Percentiles rank a stretch among this genome's conserved stretches.
phyloP scores from a whole-genome alignment of 2,113 vertebrate genomes.

The Corythornis madagascariensis region DNA sequence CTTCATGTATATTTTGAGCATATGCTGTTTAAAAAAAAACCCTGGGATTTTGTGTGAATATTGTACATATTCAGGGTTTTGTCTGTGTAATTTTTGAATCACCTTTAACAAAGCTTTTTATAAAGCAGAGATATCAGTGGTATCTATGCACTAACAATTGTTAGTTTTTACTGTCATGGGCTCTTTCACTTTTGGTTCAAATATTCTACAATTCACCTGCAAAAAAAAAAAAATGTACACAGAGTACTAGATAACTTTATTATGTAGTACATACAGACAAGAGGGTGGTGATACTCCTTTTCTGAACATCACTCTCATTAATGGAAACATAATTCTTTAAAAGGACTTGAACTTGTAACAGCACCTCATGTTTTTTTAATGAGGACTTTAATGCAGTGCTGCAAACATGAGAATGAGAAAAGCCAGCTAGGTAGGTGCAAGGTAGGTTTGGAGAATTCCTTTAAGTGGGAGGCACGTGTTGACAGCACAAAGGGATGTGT shows the following conservation, averaged over 20 bases:
- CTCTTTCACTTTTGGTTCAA: background rate
- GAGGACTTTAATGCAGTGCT: background rate
- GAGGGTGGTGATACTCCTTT: background rate
- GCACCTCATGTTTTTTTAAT: background rate
- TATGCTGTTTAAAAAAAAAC: background rate
- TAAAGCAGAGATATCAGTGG: background rate
- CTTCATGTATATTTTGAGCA: no score
- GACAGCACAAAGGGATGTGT: conserved; percentile 11
- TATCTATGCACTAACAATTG: background rate
- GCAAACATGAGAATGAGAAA: background rate
- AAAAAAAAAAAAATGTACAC: background rate
- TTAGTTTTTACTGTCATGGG: background rate
- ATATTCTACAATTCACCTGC: background rate
- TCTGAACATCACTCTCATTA: background rate
- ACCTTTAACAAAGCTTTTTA: background rate
- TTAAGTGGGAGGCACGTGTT: background rate
- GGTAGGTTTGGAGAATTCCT: background rate
- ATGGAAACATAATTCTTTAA: background rate
- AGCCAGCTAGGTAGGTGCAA: background rate
- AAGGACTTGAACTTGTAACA: background rate
- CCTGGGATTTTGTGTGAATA: background rate
- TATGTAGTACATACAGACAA: background rate
- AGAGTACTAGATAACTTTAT: background rate
- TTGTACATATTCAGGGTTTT: background rate
- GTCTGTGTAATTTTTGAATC: background rate